These are phyloP conservation scores for Xestia ashworthii DNA, from an alignment of 2,888 invertebrate species.

Conservation along the genomic window DNA sequence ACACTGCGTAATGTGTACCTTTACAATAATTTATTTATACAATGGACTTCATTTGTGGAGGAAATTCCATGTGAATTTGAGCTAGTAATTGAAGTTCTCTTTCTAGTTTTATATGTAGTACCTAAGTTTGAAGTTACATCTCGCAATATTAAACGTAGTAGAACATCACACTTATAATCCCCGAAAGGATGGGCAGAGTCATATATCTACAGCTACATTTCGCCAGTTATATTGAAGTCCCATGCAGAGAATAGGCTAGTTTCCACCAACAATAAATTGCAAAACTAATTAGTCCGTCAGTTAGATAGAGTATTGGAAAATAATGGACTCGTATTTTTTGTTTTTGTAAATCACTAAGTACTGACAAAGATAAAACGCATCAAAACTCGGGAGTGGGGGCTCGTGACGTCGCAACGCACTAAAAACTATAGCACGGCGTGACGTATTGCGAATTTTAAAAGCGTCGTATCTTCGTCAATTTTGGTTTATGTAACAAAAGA, in stretches of 20 bases:
- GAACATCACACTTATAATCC: neutral
- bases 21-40: slow-evolving; percentile 33
- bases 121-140: neutral
- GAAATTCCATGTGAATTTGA: slow-evolving; percentile 12
- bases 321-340: too few relatives aligned
- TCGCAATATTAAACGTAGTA: slow-evolving; percentile 30
- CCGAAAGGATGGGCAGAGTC: neutral
- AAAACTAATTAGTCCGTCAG: too few relatives aligned
- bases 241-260: neutral
- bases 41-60: slow-evolving; percentile 21
- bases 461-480: too few relatives aligned
- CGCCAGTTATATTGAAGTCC: neutral
- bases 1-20: slow-evolving; percentile 23
- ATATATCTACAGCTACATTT: neutral
- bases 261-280: too few relatives aligned
- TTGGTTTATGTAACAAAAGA: too few relatives aligned
- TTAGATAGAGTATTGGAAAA: too few relatives aligned
- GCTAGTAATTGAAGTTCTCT: neutral
- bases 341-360: too few relatives aligned
- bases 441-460: too few relatives aligned
- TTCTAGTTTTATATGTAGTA: slow-evolving; percentile 9
- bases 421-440: too few relatives aligned
- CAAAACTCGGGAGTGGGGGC: too few relatives aligned
- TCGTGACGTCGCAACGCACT: too few relatives aligned
- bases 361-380: too few relatives aligned